Evolutionary conservation across 2,888 invertebrate species (phyloP).

Genomic region (Caenorhabditis sp.): DNA sequence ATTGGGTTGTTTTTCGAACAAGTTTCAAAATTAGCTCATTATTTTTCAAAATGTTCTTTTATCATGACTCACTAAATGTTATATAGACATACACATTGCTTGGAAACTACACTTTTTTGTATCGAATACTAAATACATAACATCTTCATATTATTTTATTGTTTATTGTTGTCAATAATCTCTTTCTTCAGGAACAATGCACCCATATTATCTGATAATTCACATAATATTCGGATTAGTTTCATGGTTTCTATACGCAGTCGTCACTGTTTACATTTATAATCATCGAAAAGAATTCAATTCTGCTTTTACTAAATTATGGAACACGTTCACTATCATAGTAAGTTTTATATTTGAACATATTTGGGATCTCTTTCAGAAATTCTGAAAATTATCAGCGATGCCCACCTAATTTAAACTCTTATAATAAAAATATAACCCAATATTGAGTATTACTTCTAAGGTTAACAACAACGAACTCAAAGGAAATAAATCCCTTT

Average conservation of each 20-base stretch:
- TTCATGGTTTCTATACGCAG: slow-evolving; percentile 5
- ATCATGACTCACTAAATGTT: too few relatives aligned
- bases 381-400: neutral
- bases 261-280: slow-evolving; percentile 8
- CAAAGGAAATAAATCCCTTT: too few relatives aligned
- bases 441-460: too few relatives aligned
- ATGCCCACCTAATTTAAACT: too few relatives aligned
- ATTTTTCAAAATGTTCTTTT: too few relatives aligned
- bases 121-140: too few relatives aligned
- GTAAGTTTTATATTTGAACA: neutral
- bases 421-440: too few relatives aligned
- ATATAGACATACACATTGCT: too few relatives aligned
- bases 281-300: slow-evolving; percentile 8
- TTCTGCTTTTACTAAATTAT: slow-evolving; percentile 1
- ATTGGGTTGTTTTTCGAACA: neutral
- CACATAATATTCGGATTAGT: neutral
- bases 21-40: neutral
- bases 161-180: too few relatives aligned
- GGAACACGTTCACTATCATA: slow-evolving; percentile 5
- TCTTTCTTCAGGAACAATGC: neutral
- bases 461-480: too few relatives aligned
- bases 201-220: neutral
- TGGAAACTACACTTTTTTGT: too few relatives aligned
- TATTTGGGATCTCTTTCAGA: neutral
- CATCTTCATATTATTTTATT: too few relatives aligned